Percentiles rank a stretch among this genome's conserved stretches.
These are phyloP conservation scores for Petaurus breviceps DNA, from an alignment of 2,113 vertebrate genomes.

Conservation along the genomic window DNA sequence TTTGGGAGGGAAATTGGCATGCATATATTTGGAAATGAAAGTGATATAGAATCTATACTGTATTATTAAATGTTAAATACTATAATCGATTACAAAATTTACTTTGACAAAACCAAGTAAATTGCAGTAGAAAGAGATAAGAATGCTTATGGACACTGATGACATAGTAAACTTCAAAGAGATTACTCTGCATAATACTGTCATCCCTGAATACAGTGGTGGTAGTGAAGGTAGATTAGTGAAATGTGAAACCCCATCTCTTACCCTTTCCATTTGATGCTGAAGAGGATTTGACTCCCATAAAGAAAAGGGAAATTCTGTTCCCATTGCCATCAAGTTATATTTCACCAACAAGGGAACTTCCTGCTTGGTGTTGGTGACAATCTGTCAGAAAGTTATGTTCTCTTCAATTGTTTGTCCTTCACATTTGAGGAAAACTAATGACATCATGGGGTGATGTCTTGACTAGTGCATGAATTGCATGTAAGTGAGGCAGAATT, in stretches of 20 bases:
- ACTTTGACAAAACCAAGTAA: background rate
- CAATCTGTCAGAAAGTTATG: background rate
- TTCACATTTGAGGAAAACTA: too few species aligned
- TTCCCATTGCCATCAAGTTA: background rate
- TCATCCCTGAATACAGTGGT: background rate
- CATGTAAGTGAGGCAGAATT: too few species aligned
- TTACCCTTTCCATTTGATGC: background rate
- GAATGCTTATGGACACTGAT: background rate
- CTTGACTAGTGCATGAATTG: too few species aligned
- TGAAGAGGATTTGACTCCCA: background rate
- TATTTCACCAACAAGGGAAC: too few species aligned
- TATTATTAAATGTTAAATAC: too few species aligned
- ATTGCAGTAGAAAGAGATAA: background rate
- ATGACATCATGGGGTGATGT: too few species aligned
- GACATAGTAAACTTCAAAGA: background rate
- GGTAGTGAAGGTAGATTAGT: background rate
- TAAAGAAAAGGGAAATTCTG: background rate
- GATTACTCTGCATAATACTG: background rate
- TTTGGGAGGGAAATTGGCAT: too few species aligned
- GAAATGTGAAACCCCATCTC: background rate
- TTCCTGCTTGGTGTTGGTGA: background rate
- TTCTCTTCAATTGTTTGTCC: too few species aligned
- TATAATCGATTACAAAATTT: background rate
- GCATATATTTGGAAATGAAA: background rate
- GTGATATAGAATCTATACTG: background rate